phyloP scores from a whole-genome alignment of 2,888 invertebrate genomes.

The Tetropium fuscum region DNA sequence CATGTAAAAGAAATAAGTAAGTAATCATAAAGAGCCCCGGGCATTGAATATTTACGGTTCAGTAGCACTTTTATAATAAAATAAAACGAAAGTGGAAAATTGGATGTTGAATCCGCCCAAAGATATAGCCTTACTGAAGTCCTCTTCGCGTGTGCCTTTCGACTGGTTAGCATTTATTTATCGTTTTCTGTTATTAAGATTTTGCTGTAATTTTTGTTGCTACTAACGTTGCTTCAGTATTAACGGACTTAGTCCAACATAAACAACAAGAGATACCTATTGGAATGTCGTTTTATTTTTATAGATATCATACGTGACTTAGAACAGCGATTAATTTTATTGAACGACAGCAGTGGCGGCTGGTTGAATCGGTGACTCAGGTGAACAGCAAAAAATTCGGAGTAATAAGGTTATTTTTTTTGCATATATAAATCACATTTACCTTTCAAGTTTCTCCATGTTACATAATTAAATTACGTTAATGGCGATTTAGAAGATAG shows the following conservation, averaged over 20 bases:
- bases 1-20: constrained; percentile 2
- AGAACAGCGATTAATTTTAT: constrained; percentile 17
- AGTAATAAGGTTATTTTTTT: too few relatives aligned
- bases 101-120: constrained; percentile 16
- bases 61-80: constrained; percentile 17
- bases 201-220: background rate
- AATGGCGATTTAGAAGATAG: too few relatives aligned
- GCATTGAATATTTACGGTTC: constrained; percentile 17
- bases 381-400: too few relatives aligned
- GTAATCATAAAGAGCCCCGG: constrained; percentile 12
- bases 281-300: constrained; percentile 13
- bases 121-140: constrained; percentile 5
- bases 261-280: constrained; percentile 15
- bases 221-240: constrained; percentile 8
- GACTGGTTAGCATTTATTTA: constrained; percentile 25
- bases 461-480: too few relatives aligned
- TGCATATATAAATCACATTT: too few relatives aligned
- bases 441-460: too few relatives aligned
- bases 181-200: constrained; percentile 12
- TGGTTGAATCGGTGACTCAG: too few relatives aligned
- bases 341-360: background rate
- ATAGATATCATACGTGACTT: constrained; percentile 6
- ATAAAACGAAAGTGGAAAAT: constrained; percentile 22
- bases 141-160: constrained; percentile 26
- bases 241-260: constrained; percentile 5